A percentile compares a stretch with the other conserved stretches of the same genome.
These are phyloP conservation scores for Turritopsis rubra DNA, from an alignment of 30 jellyfish, hydroid and myxozoan genomes.

Conservation along the genomic window DNA sequence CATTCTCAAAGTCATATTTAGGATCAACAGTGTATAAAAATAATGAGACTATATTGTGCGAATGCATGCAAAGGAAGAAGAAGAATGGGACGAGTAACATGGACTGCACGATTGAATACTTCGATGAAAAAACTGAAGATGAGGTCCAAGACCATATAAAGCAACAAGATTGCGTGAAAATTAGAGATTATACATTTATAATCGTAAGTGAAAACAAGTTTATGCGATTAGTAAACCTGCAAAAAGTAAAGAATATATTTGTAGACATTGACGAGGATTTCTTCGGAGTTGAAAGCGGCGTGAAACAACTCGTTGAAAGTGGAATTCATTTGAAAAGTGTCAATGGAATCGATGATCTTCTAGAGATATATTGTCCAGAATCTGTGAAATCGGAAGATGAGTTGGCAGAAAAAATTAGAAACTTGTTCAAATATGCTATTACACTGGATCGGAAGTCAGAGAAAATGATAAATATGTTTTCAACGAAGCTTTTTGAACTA, in stretches of 20 bases:
- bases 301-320: not conserved
- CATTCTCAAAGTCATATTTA: not conserved
- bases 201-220: slow-evolving; percentile 9
- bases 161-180: not conserved
- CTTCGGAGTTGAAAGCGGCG: slow-evolving; percentile 42
- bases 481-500: not conserved
- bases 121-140: not conserved
- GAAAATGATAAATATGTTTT: not conserved
- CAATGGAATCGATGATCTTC: not conserved
- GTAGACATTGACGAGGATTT: slow-evolving; percentile 35
- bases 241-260: not conserved
- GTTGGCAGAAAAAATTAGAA: not conserved
- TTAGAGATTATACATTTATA: not conserved
- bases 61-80: not conserved
- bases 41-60: not conserved
- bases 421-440: not conserved
- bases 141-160: slow-evolving; percentile 2
- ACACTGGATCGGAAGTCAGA: not conserved
- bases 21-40: not conserved
- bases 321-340: slow-evolving; percentile 12
- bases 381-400: not conserved
- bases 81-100: not conserved
- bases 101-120: not conserved
- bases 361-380: slow-evolving; percentile 16
- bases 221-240: not conserved